phyloP scores from a whole-genome alignment of 2,888 invertebrate genomes.

The Strigamia crassipes region DNA sequence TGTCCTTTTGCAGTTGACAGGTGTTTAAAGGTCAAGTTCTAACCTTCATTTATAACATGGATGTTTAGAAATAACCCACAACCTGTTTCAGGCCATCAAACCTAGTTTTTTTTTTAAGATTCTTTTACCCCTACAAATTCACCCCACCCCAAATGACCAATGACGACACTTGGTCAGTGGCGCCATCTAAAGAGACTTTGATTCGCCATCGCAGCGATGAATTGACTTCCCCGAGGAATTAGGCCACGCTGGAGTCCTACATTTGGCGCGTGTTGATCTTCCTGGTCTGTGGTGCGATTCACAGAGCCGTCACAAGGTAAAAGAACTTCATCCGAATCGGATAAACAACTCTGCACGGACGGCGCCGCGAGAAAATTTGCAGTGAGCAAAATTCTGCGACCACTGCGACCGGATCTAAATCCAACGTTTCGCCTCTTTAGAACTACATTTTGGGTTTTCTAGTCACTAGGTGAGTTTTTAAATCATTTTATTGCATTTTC shows the following conservation, averaged over 20 bases:
- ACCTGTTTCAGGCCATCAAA: neutral
- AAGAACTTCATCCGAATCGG: conserved; percentile 31
- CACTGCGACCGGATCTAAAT: neutral
- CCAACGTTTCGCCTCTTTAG: neutral
- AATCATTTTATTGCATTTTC: neutral
- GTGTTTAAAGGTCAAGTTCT: neutral
- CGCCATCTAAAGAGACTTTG: neutral
- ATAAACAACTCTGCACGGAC: neutral
- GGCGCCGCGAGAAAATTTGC: neutral
- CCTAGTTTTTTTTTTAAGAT: neutral
- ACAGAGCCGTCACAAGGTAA: conserved; percentile 4
- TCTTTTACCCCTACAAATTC: neutral
- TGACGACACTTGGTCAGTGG: neutral
- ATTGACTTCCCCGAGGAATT: conserved; percentile 31
- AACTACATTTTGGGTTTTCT: neutral
- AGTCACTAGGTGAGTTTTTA: conserved; percentile 2
- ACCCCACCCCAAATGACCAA: neutral
- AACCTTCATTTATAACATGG: neutral
- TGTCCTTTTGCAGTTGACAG: neutral
- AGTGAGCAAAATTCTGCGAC: neutral
- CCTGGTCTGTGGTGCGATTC: conserved; percentile 26
- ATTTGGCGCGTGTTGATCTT: conserved; percentile 34
- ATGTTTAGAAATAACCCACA: neutral
- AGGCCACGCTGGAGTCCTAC: conserved; percentile 29
- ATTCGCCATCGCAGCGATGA: neutral